Evolutionary conservation across 2,888 invertebrate genomes (phyloP).

Genomic region (Apeira syringaria): DNA sequence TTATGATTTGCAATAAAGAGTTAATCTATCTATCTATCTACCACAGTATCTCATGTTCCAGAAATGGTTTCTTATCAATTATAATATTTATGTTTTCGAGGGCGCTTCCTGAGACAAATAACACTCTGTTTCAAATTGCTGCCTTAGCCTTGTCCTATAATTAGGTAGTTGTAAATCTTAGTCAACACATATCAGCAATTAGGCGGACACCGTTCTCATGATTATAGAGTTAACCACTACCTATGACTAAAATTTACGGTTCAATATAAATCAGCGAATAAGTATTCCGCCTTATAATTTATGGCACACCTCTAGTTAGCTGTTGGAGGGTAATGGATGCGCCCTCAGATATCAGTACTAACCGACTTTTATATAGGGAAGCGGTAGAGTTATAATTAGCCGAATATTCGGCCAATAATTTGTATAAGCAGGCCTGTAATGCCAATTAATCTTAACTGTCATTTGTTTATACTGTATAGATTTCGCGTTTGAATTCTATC

Average conservation of each 20-base stretch:
- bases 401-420: slow-evolving; percentile 13
- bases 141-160: neutral
- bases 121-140: no score
- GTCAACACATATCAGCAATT: slow-evolving; percentile 9
- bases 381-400: neutral
- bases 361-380: slow-evolving; percentile 36
- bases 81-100: neutral
- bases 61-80: no score
- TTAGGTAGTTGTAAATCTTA: slow-evolving; percentile 4
- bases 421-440: no score
- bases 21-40: no score
- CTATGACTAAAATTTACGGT: slow-evolving; percentile 61
- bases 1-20: no score
- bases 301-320: slow-evolving; percentile 65
- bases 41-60: no score
- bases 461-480: no score
- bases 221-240: slow-evolving; percentile 36
- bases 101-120: no score
- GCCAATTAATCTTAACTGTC: no score
- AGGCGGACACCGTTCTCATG: slow-evolving; percentile 13
- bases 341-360: slow-evolving; percentile 72
- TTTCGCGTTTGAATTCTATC: no score
- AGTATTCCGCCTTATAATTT: slow-evolving; percentile 75
- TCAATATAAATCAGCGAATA: slow-evolving; percentile 73
- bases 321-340: slow-evolving; percentile 76